A percentile compares a stretch with the other conserved stretches of the same genome.
phyloP scores from a whole-genome alignment of 2,113 vertebrate species.

The Ciconia stormi region DNA sequence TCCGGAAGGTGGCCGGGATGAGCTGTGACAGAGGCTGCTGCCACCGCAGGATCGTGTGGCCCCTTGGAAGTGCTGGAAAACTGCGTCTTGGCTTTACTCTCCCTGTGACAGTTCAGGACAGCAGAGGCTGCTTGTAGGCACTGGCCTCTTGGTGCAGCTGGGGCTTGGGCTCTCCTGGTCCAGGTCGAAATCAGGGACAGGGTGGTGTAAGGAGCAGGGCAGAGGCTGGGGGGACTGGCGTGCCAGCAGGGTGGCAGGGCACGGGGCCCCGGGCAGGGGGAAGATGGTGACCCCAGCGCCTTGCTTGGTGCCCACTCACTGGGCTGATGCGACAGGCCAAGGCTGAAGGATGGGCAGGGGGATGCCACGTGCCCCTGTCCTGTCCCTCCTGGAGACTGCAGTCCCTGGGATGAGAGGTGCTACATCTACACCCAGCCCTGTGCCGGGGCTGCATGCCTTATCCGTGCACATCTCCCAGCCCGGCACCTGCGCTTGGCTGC shows the following conservation, averaged over 20 bases:
- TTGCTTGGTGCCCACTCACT: neutral
- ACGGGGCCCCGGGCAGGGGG: neutral
- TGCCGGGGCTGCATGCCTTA: neutral
- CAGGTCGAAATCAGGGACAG: neutral
- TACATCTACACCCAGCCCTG: too few relatives aligned
- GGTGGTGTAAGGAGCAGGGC: neutral
- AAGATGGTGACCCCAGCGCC: neutral
- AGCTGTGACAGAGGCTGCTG: neutral
- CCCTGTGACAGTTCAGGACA: neutral
- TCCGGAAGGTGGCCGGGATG: conserved; percentile 14
- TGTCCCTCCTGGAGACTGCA: neutral
- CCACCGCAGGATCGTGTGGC: accelerated
- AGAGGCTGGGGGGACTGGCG: accelerated
- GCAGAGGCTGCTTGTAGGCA: neutral
- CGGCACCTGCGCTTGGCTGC: neutral
- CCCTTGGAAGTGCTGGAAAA: neutral
- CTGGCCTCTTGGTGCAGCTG: neutral
- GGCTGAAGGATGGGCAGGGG: neutral
- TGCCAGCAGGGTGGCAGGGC: neutral
- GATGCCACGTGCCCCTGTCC: neutral
- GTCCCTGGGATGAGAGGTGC: neutral
- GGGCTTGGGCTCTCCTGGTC: neutral
- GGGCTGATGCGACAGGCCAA: neutral
- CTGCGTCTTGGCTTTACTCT: neutral
- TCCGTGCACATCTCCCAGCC: accelerated